Evolutionary conservation across 2,797 vertebrate species (phyloP), one percentile per base, ranked within the genome.

Genomic region (Nannoperca obscura): DNA sequence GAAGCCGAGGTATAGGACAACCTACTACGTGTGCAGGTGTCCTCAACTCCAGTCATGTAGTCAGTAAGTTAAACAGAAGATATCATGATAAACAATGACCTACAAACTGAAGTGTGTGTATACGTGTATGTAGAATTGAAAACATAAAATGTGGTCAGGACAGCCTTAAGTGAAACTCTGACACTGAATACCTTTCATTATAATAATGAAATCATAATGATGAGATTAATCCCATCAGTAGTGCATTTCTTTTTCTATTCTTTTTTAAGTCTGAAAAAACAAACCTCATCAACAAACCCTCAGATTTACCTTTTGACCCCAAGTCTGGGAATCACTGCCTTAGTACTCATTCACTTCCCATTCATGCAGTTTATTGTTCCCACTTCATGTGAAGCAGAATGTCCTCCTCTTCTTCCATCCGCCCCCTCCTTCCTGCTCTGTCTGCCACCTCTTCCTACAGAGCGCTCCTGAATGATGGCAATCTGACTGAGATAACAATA

Each of bases 391-490:
- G 3, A 34, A n/a, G 11, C 44, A 5, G 8, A 32, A 10, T 34
- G 53, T 57, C 24, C 32, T 30, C 66, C 24, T 36, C 10, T 11
- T 20, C 22, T 15, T 2, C 12, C 5, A 3, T 14, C 17, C 13
- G 14, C 7, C 9, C 9, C 5, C 22, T 52, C 36, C n/a, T 19
- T 12, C 1, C 52, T 64, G 20, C 59, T 52, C 13, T 0, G 44
- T n/a, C 17, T 38, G 19, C 40, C 57, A 34, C 50, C 40, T 49
- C 74, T 40, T 68, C 52, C 66, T 32, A 7, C 38, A 54, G 54
- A 14, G 2, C 24, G 22, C 47, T n/a, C 9, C 60, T 65, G 55
- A 50, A 1, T 55, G 32, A 76, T 24, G 22, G 20, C 50, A 50
- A 6, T 69, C 30, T 3, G 50, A 64, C 68, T n/a, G 32, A 46